Evolutionary conservation across 2,888 invertebrate genomes (phyloP).

Genomic region (Brachylomia viminalis): DNA sequence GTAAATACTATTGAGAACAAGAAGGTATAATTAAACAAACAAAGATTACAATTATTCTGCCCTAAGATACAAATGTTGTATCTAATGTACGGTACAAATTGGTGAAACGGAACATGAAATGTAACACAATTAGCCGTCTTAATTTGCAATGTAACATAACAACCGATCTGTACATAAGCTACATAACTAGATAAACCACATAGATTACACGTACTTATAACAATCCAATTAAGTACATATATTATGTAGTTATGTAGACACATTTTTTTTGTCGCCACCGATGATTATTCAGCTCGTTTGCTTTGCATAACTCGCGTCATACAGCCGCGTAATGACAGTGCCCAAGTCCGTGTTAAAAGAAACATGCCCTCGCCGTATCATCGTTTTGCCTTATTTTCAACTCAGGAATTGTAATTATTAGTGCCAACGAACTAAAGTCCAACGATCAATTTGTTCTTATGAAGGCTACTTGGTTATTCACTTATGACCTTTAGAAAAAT

Average conservation of each 20-base stretch:
- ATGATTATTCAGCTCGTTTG: constrained; percentile 55
- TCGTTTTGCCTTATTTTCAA: constrained; percentile 75
- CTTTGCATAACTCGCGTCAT: constrained; percentile 70
- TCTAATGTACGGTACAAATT: background rate
- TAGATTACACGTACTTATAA: constrained; percentile 15
- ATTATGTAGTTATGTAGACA: background rate
- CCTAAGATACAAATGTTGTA: background rate
- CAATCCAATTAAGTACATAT: constrained; percentile 39
- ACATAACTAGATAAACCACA: constrained; percentile 17
- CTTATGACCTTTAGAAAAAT: constrained; percentile 87
- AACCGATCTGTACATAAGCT: background rate
- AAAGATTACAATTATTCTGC: background rate
- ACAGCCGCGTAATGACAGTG: constrained; percentile 69
- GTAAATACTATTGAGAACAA: background rate
- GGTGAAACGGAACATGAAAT: background rate
- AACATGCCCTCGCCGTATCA: constrained; percentile 65
- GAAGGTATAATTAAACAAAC: background rate
- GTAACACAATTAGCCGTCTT: background rate
- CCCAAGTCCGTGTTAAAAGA: constrained; percentile 77
- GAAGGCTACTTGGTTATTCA: constrained; percentile 84
- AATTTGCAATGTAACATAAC: background rate
- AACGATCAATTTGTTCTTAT: constrained; percentile 71
- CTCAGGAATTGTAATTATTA: constrained; percentile 81
- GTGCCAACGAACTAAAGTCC: constrained; percentile 80
- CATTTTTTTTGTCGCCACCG: constrained; percentile 29